phyloP scores from a whole-genome alignment of 2,113 vertebrate genomes.

The Crocuta crocuta region DNA sequence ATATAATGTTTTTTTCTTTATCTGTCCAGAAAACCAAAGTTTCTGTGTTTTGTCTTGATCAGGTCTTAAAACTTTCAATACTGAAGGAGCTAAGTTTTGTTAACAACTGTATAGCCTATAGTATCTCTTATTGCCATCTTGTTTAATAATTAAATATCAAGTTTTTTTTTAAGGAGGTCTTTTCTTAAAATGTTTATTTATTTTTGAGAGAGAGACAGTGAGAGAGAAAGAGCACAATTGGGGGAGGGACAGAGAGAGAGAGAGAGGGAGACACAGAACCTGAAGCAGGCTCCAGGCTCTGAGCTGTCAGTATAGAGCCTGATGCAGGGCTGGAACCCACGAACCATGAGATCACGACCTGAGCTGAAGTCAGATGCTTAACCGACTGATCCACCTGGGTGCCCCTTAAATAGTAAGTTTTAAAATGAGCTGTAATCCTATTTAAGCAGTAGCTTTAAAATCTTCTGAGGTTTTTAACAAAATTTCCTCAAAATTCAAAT shows the following conservation, averaged over 20 bases:
- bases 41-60: not conserved
- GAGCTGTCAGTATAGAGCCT: too few species aligned
- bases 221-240: too few species aligned
- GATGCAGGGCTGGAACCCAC: too few species aligned
- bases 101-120: not conserved
- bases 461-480: not conserved
- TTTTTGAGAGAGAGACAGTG: too few species aligned
- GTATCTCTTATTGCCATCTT: not conserved
- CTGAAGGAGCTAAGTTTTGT: not conserved
- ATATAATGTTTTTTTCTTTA: not conserved
- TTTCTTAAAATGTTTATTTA: too few species aligned
- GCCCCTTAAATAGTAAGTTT: not conserved
- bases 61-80: not conserved
- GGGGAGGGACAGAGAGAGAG: too few species aligned
- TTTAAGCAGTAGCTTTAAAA: not conserved
- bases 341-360: too few species aligned
- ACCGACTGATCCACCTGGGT: too few species aligned
- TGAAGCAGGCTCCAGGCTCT: too few species aligned
- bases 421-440: not conserved
- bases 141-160: not conserved
- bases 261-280: too few species aligned
- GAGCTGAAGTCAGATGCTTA: too few species aligned
- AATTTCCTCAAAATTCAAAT: not conserved
- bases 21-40: not conserved
- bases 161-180: too few species aligned